Percentiles rank a stretch among this genome's conserved stretches.
These are phyloP conservation scores for Automeris io DNA, from an alignment of 2,888 invertebrate species.

Conservation along the genomic window DNA sequence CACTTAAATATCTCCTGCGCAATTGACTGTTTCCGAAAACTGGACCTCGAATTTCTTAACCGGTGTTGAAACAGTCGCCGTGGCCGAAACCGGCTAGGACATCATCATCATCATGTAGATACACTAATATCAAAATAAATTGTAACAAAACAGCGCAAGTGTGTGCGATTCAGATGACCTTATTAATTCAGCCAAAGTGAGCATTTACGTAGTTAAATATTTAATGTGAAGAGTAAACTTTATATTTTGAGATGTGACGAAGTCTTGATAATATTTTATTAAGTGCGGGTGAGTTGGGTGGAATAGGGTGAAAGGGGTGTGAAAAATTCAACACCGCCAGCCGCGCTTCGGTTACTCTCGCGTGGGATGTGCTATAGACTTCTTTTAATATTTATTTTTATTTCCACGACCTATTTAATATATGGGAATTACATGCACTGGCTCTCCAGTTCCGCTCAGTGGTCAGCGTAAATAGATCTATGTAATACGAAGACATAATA, in stretches of 20 bases:
- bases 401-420: conserved; percentile 30
- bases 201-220: conserved; percentile 9
- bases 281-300: conserved; percentile 35
- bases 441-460: no score
- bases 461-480: no score
- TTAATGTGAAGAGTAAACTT: conserved; percentile 17
- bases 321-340: conserved; percentile 54
- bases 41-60: no score
- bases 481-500: no score
- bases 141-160: no score
- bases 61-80: no score
- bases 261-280: conserved; percentile 64
- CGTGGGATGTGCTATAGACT: conserved; percentile 36
- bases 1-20: no score
- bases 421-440: conserved; percentile 27
- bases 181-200: conserved; percentile 7
- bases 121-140: no score
- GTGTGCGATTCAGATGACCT: conserved; percentile 1
- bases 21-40: no score
- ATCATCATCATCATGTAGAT: no score
- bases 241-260: conserved; percentile 56
- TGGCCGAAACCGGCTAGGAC: no score
- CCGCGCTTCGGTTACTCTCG: conserved; percentile 33
- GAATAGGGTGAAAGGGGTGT: conserved; percentile 35
- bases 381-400: conserved; percentile 50